These are phyloP conservation scores for Mechanitis messenoides DNA, from an alignment of 2,888 invertebrate genomes.

Conservation along the genomic window DNA sequence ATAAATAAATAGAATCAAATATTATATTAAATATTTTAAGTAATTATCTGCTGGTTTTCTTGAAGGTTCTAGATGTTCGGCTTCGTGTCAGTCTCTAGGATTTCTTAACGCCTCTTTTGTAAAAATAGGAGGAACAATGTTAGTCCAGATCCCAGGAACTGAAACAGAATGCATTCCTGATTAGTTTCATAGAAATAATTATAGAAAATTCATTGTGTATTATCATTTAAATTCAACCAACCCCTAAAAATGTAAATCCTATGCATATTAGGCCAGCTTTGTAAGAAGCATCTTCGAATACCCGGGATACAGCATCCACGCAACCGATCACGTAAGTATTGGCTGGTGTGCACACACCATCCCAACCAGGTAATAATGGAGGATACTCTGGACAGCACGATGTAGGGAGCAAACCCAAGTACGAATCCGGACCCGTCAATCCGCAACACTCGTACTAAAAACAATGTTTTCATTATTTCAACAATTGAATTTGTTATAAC, in stretches of 20 bases:
- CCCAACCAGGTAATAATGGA: no score
- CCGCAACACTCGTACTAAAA: constrained; percentile 77
- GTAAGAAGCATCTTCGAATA: neutral
- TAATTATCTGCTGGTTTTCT: no score
- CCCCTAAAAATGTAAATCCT: constrained; percentile 9
- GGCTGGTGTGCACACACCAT: neutral
- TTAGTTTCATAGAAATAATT: no score
- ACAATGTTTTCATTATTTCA: neutral
- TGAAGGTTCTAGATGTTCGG: no score
- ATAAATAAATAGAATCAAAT: no score
- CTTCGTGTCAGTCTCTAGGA: no score
- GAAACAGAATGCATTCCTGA: neutral
- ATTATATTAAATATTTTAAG: no score
- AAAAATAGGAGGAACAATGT: neutral
- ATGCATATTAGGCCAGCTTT: neutral
- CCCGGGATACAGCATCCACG: neutral
- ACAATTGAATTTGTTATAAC: no score
- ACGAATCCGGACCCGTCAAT: constrained; percentile 47
- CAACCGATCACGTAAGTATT: no score
- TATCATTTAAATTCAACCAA: neutral
- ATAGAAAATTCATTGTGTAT: no score
- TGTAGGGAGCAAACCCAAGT: constrained; percentile 26
- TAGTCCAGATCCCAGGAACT: constrained; percentile 3
- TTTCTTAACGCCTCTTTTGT: neutral
- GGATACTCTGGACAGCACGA: constrained; percentile 10